Base-by-base conservation (phyloP, 2,888 invertebrate genomes). In the Seira musarum region DNA sequence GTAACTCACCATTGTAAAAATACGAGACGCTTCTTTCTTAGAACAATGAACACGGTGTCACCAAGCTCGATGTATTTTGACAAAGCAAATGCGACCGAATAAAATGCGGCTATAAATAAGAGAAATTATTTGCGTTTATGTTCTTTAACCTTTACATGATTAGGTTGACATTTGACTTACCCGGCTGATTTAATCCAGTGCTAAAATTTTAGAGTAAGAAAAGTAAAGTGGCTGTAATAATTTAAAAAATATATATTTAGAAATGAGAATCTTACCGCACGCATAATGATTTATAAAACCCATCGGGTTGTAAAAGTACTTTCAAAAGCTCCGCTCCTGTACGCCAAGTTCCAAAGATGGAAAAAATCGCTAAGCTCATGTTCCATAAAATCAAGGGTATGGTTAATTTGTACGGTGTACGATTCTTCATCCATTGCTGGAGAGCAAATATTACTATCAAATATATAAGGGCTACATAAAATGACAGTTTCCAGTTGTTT, bases 381-480 rank as follows among this genome's bases (percentile, higher is more conserved):
- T 98, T 99, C 99, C 99, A 99, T 85, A 96, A 89, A 85, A 94
- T 93, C 74, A 99, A 91, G 21, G 95, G 93, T 24, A 94, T 93
- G 83, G 96, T 92, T 68, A 99, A 91, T 88, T 96, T 95, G 89
- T 95, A 98, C 90, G 95, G 93, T 83, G 95, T 94, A 87, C 98
- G 92, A 88, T 93, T 93, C 89, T 95, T 94, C 99, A 99, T 99
- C 88, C 94, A 94, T 88, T 94, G 93, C 89, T 96, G 96, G 64
- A 97, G 96, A 84, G 94, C 94, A 89, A 97, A 98, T 88, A 99
- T 96, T 82, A 96, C 91, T 83, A 96, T 92, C 93, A 99, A 95
- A 89, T 99, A 99, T 86, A 95, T 91, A 85, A 94, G 95, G 83
- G 95, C 92, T 88, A 93, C 94, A 88, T 96, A 96, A 90, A 97